These are phyloP conservation scores for Acronicta alni DNA, from an alignment of 2,888 invertebrate species.

Conservation along the genomic window DNA sequence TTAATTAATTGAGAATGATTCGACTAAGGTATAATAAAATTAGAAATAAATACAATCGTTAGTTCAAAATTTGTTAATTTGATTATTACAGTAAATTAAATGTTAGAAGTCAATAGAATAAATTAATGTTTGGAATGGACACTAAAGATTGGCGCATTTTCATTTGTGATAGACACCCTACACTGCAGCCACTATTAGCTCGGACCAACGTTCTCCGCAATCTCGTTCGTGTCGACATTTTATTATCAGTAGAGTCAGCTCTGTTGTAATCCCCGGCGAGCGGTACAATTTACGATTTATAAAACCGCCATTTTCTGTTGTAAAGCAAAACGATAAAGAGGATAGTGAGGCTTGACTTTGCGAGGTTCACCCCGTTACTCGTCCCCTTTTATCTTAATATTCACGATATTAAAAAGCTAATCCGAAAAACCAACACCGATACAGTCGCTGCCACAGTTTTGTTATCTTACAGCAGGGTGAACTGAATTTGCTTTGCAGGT, in stretches of 20 bases:
- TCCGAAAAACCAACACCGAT: conserved; percentile 66
- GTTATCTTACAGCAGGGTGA: conserved; percentile 51
- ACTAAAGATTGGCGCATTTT: conserved; percentile 68
- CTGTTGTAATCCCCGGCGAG: conserved; percentile 80
- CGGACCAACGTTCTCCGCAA: conserved; percentile 70
- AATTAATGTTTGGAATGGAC: conserved; percentile 45
- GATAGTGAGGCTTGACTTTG: conserved; percentile 67
- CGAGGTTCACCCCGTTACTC: conserved; percentile 63
- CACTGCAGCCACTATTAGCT: conserved; percentile 73
- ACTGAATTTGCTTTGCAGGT: conserved; percentile 19
- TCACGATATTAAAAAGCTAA: conserved; percentile 76
- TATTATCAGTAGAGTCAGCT: conserved; percentile 85
- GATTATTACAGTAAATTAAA: not conserved
- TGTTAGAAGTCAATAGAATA: not conserved
- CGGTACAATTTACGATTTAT: conserved; percentile 84
- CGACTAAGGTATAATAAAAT: too few relatives aligned
- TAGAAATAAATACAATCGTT: too few relatives aligned
- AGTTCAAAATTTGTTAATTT: too few relatives aligned
- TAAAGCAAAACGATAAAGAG: conserved; percentile 77
- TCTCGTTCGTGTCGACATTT: conserved; percentile 86
- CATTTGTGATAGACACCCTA: conserved; percentile 72
- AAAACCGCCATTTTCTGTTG: conserved; percentile 77
- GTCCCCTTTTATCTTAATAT: conserved; percentile 72
- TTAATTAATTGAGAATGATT: too few relatives aligned
- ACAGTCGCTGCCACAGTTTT: conserved; percentile 50